Base-by-base conservation (phyloP, 92 coral and sea anemone species). In the Umimayanthus kanabou region DNA sequence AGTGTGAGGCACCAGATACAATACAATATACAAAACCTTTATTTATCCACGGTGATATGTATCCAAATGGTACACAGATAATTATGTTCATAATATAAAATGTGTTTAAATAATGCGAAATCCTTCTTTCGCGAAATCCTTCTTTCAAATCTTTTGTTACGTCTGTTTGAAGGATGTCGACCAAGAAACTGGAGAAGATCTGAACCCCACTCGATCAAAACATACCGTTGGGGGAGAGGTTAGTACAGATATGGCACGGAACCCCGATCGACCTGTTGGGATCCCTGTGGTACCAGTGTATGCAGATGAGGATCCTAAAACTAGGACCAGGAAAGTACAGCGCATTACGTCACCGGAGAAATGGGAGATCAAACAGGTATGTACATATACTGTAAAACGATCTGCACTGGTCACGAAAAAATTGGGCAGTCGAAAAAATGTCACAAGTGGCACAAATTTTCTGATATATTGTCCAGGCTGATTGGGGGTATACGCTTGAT, bases 291-390 rank as follows among this genome's bases (percentile, higher is more conserved):
- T 96, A 65, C 99, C 99, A 26, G 94, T 93, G n/a, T 93, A 93
- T 2, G 37, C 37, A 0, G 37, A 95, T n/a, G 99, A 96, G 37
- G 98, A 95, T 61, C 91, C 94, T 14, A 96, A 91, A 61, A 43
- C 89, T 5, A 95, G 90, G 79, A 93, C 94, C 9, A 45, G 5
- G 7, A 96, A 96, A 81, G 98, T 96, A 23, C 99, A 96, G 84
- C 91, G 99, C 80, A 93, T 96, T 82, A 93, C 98, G 18, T 96
- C 99, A 26, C 99, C 99, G 30, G 98, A 96, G 89, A 96, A 96
- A 77, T 96, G 99, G 99, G 99, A 96, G 84, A 86, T 96, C 71
- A 96, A 96, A 77, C 99, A 96, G 98, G 98, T 95, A 73, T 16
- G 72, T n/a, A n/a, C n/a, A n/a, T n/a, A n/a, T n/a, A n/a, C n/a